These are phyloP conservation scores for Zosterops borbonicus DNA, from an alignment of 2,113 vertebrate species.

Conservation along the genomic window DNA sequence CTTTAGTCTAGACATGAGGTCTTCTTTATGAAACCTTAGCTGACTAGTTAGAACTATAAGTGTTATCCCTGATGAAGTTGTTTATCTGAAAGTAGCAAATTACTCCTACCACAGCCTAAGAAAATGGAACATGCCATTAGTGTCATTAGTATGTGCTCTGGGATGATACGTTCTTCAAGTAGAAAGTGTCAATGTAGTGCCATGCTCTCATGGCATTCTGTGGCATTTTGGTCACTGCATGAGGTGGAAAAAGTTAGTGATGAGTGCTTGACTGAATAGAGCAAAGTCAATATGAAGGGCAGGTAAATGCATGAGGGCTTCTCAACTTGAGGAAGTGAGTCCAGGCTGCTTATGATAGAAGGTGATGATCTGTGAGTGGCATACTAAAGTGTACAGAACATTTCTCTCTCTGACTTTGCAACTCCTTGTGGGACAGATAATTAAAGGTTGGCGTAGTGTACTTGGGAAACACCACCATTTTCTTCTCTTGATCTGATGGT, in stretches of 20 bases:
- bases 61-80: neutral
- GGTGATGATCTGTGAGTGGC: neutral
- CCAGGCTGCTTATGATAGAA: neutral
- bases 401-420: neutral
- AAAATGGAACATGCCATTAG: neutral
- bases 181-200: neutral
- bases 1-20: neutral
- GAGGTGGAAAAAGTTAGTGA: neutral
- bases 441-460: neutral
- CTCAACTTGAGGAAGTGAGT: neutral
- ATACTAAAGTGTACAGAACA: rapidly evolving
- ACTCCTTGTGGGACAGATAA: neutral
- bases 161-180: neutral
- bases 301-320: neutral
- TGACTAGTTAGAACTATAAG: neutral
- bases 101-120: neutral
- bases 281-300: neutral
- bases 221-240: neutral
- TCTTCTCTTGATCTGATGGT: neutral
- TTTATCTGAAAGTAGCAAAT: neutral
- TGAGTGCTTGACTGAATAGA: neutral
- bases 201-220: neutral
- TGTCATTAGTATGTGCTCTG: neutral
- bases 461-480: neutral
- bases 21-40: neutral